Evolutionary conservation across 2,797 vertebrate species (phyloP).

Genomic region (Macropus fuliginosus): DNA sequence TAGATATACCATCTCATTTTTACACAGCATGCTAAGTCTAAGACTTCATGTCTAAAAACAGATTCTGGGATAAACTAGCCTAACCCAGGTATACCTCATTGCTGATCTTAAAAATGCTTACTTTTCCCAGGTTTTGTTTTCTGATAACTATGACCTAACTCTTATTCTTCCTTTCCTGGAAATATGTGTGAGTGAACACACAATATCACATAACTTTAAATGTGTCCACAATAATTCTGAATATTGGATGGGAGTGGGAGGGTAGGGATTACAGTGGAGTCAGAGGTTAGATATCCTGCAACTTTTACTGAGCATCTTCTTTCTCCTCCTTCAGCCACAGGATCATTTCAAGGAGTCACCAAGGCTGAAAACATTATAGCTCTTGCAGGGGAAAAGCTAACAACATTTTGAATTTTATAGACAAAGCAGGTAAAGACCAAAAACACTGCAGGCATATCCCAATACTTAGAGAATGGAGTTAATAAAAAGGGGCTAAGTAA

Average conservation of each 20-base stretch:
- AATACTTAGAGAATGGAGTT: not conserved
- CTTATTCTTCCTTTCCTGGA: not conserved
- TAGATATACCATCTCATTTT: not conserved
- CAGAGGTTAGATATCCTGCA: not conserved
- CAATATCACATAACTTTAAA: not conserved
- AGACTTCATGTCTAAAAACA: not conserved
- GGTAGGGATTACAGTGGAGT: not conserved
- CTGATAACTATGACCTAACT: not conserved
- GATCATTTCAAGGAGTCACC: not conserved
- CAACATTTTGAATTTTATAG: not conserved
- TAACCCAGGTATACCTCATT: not conserved
- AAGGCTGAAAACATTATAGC: not conserved
- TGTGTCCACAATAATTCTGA: not conserved
- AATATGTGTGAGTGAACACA: no score
- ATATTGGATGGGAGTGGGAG: not conserved
- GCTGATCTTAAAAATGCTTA: not conserved
- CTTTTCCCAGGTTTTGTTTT: not conserved
- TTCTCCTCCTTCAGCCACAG: not conserved
- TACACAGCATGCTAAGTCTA: not conserved
- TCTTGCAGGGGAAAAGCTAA: not conserved
- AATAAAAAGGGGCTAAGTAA: not conserved
- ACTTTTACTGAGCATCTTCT: not conserved
- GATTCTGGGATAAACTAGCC: not conserved
- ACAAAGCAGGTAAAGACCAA: not conserved
- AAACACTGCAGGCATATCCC: not conserved